These are phyloP conservation scores for Geophilus truncorum DNA, from an alignment of 2,888 invertebrate species.

Conservation along the genomic window DNA sequence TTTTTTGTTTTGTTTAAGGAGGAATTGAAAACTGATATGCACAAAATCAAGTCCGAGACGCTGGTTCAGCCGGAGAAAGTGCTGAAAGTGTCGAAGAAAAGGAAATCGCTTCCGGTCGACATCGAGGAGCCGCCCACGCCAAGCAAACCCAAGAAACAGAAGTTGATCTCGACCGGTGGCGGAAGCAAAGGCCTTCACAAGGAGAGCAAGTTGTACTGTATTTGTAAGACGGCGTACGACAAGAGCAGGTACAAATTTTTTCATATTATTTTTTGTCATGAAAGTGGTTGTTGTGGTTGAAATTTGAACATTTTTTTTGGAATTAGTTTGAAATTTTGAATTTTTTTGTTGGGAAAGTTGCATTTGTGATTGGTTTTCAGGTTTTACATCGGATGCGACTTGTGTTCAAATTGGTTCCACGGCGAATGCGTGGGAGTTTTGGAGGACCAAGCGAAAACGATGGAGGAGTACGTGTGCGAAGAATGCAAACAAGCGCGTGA, in stretches of 20 bases:
- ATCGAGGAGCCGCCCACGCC: conserved; percentile 35
- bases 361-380: conserved; percentile 52
- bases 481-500: conserved; percentile 69
- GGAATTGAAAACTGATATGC: conserved; percentile 38
- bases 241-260: conserved; percentile 69
- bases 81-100: conserved; percentile 37
- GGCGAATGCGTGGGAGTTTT: conserved; percentile 92
- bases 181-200: conserved; percentile 48
- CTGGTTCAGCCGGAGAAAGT: background rate
- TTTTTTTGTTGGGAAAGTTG: too few species aligned
- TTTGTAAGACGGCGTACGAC: conserved; percentile 91
- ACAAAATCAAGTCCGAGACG: conserved; percentile 19
- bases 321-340: too few species aligned
- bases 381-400: conserved; percentile 95
- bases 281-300: background rate
- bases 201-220: conserved; percentile 74
- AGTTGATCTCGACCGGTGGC: conserved; percentile 37
- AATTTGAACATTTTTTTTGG: too few species aligned
- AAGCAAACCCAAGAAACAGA: conserved; percentile 37
- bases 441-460: conserved; percentile 80
- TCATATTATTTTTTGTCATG: background rate
- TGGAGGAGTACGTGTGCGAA: conserved; percentile 72
- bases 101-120: conserved; percentile 39
- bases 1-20: conserved; percentile 36
- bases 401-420: conserved; percentile 98